Evolutionary conservation across 92 coral and sea anemone species (phyloP).

Genomic region (Bergia sp.): DNA sequence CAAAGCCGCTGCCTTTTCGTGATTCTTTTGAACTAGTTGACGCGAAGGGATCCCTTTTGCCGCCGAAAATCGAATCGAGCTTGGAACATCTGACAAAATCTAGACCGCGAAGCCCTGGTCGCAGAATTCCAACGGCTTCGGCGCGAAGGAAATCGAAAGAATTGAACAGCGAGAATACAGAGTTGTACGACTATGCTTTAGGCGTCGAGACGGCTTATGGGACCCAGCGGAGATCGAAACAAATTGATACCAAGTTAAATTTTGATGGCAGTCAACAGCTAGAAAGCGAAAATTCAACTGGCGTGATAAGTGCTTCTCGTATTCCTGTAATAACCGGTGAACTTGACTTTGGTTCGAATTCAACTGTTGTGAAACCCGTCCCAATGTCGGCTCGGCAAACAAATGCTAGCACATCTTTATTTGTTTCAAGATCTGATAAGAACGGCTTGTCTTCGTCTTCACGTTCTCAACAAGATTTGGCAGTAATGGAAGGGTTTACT

Average conservation of each 20-base stretch:
- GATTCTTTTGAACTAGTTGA: slow-evolving; percentile 65
- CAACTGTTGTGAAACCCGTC: slow-evolving; percentile 9
- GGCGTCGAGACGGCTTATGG: slow-evolving; percentile 35
- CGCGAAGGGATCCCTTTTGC: slow-evolving; percentile 59
- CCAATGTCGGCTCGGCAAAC: slow-evolving; percentile 43
- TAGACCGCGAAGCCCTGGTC: slow-evolving; percentile 77
- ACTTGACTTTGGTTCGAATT: neutral
- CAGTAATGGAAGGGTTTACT: neutral
- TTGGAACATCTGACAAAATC: slow-evolving; percentile 79
- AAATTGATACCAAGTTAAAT: neutral
- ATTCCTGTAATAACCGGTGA: slow-evolving; percentile 11
- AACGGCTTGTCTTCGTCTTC: slow-evolving; percentile 2
- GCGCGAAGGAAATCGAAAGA: slow-evolving; percentile 62
- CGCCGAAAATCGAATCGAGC: slow-evolving; percentile 52
- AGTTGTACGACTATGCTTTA: slow-evolving; percentile 40
- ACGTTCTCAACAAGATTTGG: neutral
- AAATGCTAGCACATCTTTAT: slow-evolving; percentile 20
- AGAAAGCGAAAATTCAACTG: slow-evolving; percentile 2
- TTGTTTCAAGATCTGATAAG: slow-evolving; percentile 17
- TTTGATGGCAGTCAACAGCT: neutral
- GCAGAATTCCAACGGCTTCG: slow-evolving; percentile 66
- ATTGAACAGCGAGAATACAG: neutral
- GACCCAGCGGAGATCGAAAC: slow-evolving; percentile 7
- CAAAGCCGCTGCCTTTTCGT: neutral
- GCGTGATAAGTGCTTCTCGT: slow-evolving; percentile 9